These are phyloP conservation scores for Podarcis raffonei DNA, from an alignment of 2,113 vertebrate genomes.

Conservation along the genomic window DNA sequence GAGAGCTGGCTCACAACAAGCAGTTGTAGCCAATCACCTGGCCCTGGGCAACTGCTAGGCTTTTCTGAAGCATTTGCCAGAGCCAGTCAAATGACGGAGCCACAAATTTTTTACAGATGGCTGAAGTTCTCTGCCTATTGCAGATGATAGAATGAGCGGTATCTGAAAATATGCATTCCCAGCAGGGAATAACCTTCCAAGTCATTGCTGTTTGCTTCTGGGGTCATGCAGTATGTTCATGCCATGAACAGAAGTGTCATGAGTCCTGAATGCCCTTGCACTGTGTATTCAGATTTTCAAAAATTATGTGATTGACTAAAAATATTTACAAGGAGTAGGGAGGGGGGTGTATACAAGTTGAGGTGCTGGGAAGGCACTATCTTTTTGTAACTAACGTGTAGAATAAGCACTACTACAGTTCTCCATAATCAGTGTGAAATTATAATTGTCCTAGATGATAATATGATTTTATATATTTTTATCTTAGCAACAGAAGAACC, in stretches of 20 bases:
- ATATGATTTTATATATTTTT: constrained; percentile 25
- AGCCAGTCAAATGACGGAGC: background rate
- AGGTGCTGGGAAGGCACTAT: background rate
- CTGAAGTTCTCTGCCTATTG: background rate
- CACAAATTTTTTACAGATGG: background rate
- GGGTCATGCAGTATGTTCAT: background rate
- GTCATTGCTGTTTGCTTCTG: background rate
- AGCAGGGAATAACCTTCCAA: background rate
- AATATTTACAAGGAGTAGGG: background rate
- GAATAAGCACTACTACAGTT: background rate
- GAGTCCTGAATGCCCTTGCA: background rate
- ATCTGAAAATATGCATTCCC: background rate
- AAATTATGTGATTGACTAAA: background rate
- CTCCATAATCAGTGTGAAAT: background rate
- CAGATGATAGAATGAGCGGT: background rate
- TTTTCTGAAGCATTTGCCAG: constrained; percentile 1
- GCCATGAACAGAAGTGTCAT: background rate
- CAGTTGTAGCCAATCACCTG: background rate
- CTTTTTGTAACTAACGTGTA: background rate
- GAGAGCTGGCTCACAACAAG: background rate
- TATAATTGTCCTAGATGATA: background rate
- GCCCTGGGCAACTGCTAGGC: background rate
- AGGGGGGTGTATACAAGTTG: background rate
- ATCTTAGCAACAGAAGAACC: constrained; percentile 95
- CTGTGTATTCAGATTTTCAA: background rate